Base-by-base conservation (phyloP, 2,888 invertebrate genomes). In the Stenodema calcarata region DNA sequence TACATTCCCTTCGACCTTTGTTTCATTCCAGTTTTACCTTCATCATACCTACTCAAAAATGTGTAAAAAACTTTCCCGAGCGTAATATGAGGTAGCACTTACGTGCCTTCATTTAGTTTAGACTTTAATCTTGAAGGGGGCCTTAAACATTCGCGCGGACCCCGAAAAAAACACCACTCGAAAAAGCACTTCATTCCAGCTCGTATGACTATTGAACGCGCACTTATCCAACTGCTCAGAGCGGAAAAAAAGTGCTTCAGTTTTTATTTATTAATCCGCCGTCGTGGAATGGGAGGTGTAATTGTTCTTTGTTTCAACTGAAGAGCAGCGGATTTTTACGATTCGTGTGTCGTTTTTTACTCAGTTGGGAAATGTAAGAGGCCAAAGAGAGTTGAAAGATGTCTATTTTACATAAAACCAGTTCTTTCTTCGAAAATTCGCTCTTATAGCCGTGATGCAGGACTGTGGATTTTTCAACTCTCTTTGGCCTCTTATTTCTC, bases 21-120 rank as follows among this genome's bases (percentile, higher is more conserved):
- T 62, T 82, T 80, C 28, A 41, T 80, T 76, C 16, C 30, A 28
- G 78, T 18, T 41, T 80, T 62, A 28, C 30, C 41, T 82, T 69
- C 69, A 23, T 81, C 81, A 62, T 47, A 50, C 28, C 78, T 27
- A 44, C 82, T 62, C 69, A 69, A 54, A 42, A 54, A 9, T 14
- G 23, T 12, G 35, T 16, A 35, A 76, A 76, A 78, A 44, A 78
- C 44, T 44, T 18, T 42, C 14, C 41, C 18, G 82, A 18, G 82
- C 69, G 69, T 82, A 69, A 82, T 82, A 82, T 82, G 82, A 82
- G 69, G 42, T n/a, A 82, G 82, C 82, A 82, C 82, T 82, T 82
- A 82, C 35, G 82, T 82, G 69, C 82, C 82, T 82, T 82, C 82
- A 82, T 82, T 82, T 82, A 69, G 82, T 82, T 82, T 82, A 82